phyloP scores from a whole-genome alignment of 1,140 invertebrate genomes.

The Lasioglossum albipes region DNA sequence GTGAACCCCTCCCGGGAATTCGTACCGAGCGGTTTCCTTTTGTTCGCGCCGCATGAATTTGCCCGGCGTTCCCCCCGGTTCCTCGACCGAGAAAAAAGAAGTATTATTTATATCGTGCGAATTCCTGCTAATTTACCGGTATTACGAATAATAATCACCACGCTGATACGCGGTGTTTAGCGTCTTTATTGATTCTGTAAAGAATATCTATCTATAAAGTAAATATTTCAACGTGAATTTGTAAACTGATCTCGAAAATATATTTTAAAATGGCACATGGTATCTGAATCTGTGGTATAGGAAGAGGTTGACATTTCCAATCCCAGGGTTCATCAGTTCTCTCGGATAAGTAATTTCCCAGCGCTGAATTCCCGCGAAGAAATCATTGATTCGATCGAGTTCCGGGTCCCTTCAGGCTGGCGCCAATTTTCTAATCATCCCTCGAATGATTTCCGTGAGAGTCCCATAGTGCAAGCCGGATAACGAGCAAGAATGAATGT shows the following conservation, averaged over 20 bases:
- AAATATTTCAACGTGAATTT: too few relatives aligned
- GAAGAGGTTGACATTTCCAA: too few relatives aligned
- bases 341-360: too few relatives aligned
- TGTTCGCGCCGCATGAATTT: constrained; percentile 31
- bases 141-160: not conserved
- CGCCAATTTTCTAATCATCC: not conserved
- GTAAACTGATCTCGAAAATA: too few relatives aligned
- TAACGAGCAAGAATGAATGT: not conserved
- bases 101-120: constrained; percentile 44
- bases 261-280: too few relatives aligned
- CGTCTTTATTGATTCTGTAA: too few relatives aligned
- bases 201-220: too few relatives aligned
- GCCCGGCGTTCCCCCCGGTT: not conserved
- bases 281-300: too few relatives aligned
- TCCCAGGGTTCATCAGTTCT: too few relatives aligned
- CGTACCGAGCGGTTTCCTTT: constrained; percentile 35
- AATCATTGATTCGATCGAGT: too few relatives aligned
- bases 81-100: constrained; percentile 19
- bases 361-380: too few relatives aligned
- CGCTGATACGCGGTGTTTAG: not conserved
- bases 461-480: not conserved
- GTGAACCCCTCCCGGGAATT: constrained; percentile 51
- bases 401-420: too few relatives aligned
- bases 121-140: constrained; percentile 23
- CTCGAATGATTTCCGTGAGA: not conserved